A percentile compares a stretch with the other conserved stretches of the same genome.
Conservation (phyloP, 1,140 invertebrate species). For the Atta texana region DNA sequence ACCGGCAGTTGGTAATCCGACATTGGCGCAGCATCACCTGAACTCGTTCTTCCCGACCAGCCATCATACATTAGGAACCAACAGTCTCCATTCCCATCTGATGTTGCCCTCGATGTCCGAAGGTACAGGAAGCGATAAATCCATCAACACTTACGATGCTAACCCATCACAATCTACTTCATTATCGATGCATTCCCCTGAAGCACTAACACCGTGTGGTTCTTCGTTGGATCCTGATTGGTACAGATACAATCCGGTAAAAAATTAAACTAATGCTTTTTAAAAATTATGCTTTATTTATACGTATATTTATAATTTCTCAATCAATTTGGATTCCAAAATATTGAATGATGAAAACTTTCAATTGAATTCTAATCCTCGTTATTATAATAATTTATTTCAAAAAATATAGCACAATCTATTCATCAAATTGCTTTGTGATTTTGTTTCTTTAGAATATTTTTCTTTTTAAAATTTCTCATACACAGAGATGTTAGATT, state of each 20-base stretch:
- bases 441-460: background rate
- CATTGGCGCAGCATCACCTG: slow-evolving; percentile 75
- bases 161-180: slow-evolving; percentile 80
- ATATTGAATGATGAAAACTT: background rate
- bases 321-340: background rate
- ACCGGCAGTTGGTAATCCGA: slow-evolving; percentile 70
- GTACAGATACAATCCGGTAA: slow-evolving; percentile 87
- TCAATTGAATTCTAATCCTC: background rate
- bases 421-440: background rate
- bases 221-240: slow-evolving; percentile 82
- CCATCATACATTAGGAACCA: slow-evolving; percentile 78
- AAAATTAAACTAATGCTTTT: slow-evolving; percentile 74
- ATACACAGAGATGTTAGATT: background rate
- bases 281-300: too few relatives aligned
- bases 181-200: slow-evolving; percentile 55
- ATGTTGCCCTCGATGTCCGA: slow-evolving; percentile 45
- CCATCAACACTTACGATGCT: slow-evolving; percentile 62
- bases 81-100: slow-evolving; percentile 29
- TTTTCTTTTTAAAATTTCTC: background rate
- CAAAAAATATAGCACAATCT: background rate
- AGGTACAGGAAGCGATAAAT: slow-evolving; percentile 6
- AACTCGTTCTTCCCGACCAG: slow-evolving; percentile 82
- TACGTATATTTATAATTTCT: background rate
- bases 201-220: background rate
- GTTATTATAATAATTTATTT: background rate